phyloP scores from a whole-genome alignment of 2,113 vertebrate species.

The Plectropomus leopardus region DNA sequence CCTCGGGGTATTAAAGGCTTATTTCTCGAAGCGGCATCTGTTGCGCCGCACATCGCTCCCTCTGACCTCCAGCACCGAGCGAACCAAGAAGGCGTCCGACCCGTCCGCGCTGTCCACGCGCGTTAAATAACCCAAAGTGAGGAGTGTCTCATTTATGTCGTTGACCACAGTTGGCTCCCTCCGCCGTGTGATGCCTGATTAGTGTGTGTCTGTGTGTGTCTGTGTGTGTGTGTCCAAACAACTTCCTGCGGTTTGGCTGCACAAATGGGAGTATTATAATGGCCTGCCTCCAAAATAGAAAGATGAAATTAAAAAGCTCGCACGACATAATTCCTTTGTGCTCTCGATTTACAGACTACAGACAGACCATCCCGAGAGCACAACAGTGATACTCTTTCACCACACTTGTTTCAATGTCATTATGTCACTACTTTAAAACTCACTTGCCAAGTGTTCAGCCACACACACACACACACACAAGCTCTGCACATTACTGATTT shows the following conservation, averaged over 20 bases:
- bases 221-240: conserved; percentile 17
- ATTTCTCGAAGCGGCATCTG: conserved; percentile 81
- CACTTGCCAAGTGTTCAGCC: conserved; percentile 10
- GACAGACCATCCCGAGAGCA: conserved; percentile 12
- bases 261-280: conserved; percentile 44
- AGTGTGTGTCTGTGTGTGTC: conserved; percentile 16
- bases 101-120: conserved; percentile 1
- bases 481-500: neutral
- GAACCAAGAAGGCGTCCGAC: conserved; percentile 49
- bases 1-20: conserved; percentile 83
- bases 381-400: too few species aligned
- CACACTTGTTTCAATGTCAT: conserved; percentile 37
- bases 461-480: conserved; percentile 3
- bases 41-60: conserved; percentile 70
- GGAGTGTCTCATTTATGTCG: conserved; percentile 20
- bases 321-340: conserved; percentile 45
- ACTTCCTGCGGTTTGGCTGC: conserved; percentile 45
- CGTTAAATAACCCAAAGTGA: conserved; percentile 13
- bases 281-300: conserved; percentile 49
- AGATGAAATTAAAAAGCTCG: conserved; percentile 54
- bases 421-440: conserved; percentile 35
- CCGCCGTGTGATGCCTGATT: conserved; percentile 24
- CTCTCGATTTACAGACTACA: conserved; percentile 14
- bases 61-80: conserved; percentile 58
- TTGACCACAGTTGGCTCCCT: conserved; percentile 23